A percentile compares a stretch with the other conserved stretches of the same genome.
phyloP scores from a whole-genome alignment of 2,888 invertebrate species.

The Gisinianus flammeolus region DNA sequence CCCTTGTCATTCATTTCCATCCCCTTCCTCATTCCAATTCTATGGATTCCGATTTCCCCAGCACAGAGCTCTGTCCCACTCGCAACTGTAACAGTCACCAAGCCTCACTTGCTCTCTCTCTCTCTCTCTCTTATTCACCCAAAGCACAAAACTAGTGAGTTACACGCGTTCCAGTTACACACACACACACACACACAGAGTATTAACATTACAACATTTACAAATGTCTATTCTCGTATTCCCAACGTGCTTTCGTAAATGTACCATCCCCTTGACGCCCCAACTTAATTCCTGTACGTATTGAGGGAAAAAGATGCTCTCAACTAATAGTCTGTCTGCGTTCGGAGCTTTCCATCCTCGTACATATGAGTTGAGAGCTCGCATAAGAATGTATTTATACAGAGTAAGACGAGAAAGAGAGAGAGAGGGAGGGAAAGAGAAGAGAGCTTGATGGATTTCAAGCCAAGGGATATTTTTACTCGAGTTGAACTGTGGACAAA shows the following conservation, averaged over 20 bases:
- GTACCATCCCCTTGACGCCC: neutral
- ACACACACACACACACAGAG: neutral
- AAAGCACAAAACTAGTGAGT: neutral
- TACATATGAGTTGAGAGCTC: neutral
- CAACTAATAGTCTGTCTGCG: neutral
- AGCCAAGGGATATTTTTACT: neutral
- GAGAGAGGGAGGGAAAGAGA: neutral
- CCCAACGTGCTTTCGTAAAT: neutral
- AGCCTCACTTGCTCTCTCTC: neutral
- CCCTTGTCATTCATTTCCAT: slow-evolving; percentile 34
- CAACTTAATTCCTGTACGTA: neutral
- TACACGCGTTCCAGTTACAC: neutral
- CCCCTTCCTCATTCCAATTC: slow-evolving; percentile 22
- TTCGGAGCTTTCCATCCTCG: neutral
- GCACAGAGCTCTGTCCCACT: neutral
- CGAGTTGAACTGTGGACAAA: neutral
- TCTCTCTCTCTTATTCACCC: neutral
- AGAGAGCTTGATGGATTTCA: neutral
- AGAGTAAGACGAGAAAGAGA: neutral
- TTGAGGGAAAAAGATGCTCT: neutral
- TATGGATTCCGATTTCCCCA: slow-evolving; percentile 4
- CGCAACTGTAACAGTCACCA: neutral
- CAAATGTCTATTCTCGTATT: neutral
- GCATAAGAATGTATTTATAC: neutral
- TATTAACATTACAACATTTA: slow-evolving; percentile 11